These are phyloP conservation scores for Sweltsa coloradensis DNA, from an alignment of 1,140 invertebrate species.

Conservation along the genomic window DNA sequence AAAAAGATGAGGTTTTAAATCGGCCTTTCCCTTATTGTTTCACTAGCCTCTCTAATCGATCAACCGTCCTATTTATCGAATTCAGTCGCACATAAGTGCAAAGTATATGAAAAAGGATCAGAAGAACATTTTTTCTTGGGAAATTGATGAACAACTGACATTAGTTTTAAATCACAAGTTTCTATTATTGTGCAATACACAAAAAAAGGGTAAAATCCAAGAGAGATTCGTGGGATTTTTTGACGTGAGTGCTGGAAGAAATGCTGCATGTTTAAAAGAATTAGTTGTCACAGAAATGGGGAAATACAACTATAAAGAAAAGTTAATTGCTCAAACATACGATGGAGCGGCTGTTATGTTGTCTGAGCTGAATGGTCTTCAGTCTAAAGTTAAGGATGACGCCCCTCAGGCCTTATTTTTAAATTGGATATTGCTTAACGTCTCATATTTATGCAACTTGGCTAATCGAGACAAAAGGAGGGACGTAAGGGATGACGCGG, in stretches of 20 bases:
- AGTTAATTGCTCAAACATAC: slow-evolving; percentile 16
- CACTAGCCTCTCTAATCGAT: slow-evolving; percentile 3
- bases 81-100: slow-evolving; percentile 3
- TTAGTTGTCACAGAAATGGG: slow-evolving; percentile 4
- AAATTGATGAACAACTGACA: slow-evolving; percentile 14
- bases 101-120: slow-evolving; percentile 4
- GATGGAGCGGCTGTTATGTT: slow-evolving; percentile 15
- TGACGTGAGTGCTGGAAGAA: slow-evolving; percentile 12
- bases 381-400: slow-evolving; percentile 11
- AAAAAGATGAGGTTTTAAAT: slow-evolving; percentile 4
- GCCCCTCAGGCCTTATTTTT: no score
- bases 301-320: slow-evolving; percentile 5
- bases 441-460: no score
- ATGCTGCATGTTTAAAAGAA: slow-evolving; percentile 3
- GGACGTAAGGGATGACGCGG: no score
- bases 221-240: slow-evolving; percentile 14
- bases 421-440: no score
- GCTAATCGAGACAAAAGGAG: no score
- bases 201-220: slow-evolving; percentile 1
- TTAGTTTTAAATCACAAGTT: slow-evolving; percentile 9
- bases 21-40: no score
- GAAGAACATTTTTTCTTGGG: slow-evolving; percentile 10
- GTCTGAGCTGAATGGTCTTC: slow-evolving; percentile 8
- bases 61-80: slow-evolving; percentile 15
- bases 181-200: slow-evolving; percentile 12